Percentiles rank a stretch among this genome's conserved stretches.
phyloP scores from a whole-genome alignment of 2,113 vertebrate genomes.

The Hippocampus zosterae region DNA sequence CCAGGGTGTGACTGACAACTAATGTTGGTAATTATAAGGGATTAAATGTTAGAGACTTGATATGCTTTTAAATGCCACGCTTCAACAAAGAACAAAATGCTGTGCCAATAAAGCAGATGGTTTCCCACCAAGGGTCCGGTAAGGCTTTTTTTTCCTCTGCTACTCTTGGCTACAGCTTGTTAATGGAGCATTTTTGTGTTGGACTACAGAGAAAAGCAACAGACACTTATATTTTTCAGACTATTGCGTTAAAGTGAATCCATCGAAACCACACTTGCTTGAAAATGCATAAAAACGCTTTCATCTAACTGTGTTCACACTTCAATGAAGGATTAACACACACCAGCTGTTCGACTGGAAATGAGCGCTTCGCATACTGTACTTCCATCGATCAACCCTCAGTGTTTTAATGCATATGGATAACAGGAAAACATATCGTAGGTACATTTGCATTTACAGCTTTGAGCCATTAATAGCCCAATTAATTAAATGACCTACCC shows the following conservation, averaged over 20 bases:
- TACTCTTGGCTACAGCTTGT: neutral
- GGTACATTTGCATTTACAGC: no score
- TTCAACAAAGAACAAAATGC: neutral
- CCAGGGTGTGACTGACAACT: neutral
- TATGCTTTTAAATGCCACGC: neutral
- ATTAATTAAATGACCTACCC: no score
- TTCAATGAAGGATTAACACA: neutral
- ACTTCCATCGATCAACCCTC: neutral
- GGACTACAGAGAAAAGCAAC: neutral
- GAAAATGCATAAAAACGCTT: neutral
- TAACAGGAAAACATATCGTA: neutral
- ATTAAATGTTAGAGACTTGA: neutral
- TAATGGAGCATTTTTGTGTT: neutral
- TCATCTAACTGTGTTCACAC: neutral
- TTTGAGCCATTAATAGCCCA: no score
- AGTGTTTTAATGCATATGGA: neutral
- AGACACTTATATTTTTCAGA: neutral
- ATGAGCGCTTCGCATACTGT: neutral
- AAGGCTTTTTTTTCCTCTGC: neutral
- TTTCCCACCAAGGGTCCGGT: neutral
- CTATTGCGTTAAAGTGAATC: neutral
- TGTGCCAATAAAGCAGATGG: constrained; percentile 6
- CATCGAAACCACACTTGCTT: neutral
- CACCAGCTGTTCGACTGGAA: neutral
- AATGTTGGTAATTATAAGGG: neutral